Evolutionary conservation across 1,140 invertebrate genomes (phyloP).

Genomic region (Diuraphis noxia): DNA sequence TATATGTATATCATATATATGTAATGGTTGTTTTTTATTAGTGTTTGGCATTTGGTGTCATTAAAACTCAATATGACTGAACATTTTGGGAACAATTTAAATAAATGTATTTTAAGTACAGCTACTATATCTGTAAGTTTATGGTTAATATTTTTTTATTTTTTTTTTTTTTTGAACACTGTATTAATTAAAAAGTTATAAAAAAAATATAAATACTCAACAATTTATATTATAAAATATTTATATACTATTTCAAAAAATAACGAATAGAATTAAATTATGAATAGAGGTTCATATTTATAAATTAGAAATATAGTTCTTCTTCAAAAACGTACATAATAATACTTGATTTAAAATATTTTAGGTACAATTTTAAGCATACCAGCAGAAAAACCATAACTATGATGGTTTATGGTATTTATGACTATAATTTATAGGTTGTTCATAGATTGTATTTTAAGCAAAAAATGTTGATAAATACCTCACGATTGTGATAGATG

Average conservation of each 20-base stretch:
- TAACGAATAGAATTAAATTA: background rate
- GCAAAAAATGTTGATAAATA: background rate
- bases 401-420: background rate
- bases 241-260: background rate
- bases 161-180: background rate
- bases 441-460: background rate
- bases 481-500: background rate
- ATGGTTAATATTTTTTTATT: background rate
- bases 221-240: background rate
- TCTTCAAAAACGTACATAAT: background rate
- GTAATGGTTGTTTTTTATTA: conserved; percentile 20
- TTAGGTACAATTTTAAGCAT: background rate
- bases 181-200: background rate
- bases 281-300: background rate
- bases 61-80: background rate
- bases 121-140: background rate
- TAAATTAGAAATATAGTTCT: background rate
- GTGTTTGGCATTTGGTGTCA: conserved; percentile 17
- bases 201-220: background rate
- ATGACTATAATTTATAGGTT: background rate
- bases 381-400: background rate
- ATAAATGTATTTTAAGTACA: conserved; percentile 10
- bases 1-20: conserved; percentile 18
- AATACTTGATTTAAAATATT: background rate
- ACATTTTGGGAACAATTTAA: background rate